A percentile compares a stretch with the other conserved stretches of the same genome.
phyloP scores from a whole-genome alignment of 2,113 vertebrate genomes.

The Leuciscus idus region DNA sequence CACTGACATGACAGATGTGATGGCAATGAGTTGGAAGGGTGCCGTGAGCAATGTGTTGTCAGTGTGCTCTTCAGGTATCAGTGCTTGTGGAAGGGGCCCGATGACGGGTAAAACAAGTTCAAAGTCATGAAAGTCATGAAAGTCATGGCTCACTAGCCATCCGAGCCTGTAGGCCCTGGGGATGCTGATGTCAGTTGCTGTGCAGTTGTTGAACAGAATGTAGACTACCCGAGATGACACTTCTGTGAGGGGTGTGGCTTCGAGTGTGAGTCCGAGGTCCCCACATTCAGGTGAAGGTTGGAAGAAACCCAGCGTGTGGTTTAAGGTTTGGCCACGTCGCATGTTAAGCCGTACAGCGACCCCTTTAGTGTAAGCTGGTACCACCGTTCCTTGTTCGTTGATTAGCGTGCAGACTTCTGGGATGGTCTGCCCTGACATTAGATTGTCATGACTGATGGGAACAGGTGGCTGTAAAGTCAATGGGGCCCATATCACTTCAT shows the following conservation, averaged over 20 bases:
- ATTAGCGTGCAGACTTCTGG: too few species aligned
- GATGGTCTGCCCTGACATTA: too few species aligned
- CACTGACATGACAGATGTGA: too few species aligned
- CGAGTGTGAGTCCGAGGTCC: background rate
- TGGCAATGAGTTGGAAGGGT: too few species aligned
- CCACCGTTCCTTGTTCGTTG: too few species aligned
- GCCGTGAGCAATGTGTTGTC: too few species aligned
- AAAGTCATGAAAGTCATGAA: background rate
- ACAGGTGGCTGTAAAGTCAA: too few species aligned
- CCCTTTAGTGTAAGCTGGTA: too few species aligned
- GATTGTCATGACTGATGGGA: too few species aligned
- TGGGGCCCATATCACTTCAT: too few species aligned
- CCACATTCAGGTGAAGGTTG: background rate
- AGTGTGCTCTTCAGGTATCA: fast-evolving
- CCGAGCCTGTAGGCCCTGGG: background rate
- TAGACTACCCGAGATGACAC: too few species aligned
- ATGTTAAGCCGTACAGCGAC: background rate
- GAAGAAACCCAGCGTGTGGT: background rate
- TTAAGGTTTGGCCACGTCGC: background rate
- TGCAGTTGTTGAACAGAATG: background rate
- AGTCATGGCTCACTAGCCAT: background rate
- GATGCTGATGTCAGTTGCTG: background rate
- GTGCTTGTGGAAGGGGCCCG: background rate
- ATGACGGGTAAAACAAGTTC: background rate
- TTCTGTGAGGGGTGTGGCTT: background rate